Percentiles rank a stretch among this genome's conserved stretches.
Evolutionary conservation across 2,888 invertebrate genomes (phyloP).

Genomic region (Diarsia dahlii): DNA sequence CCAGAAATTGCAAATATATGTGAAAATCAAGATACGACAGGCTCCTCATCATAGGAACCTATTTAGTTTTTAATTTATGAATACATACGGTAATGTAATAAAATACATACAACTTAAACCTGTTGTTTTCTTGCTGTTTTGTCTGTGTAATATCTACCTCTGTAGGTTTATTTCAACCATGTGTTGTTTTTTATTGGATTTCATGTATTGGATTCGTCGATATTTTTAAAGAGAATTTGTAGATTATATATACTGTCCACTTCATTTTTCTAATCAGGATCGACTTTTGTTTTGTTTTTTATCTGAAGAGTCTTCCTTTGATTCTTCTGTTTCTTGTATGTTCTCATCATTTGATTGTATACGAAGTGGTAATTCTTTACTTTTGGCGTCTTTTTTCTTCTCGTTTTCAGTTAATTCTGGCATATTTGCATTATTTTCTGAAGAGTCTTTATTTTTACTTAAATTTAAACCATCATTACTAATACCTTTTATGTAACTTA

Average conservation of each 20-base stretch:
- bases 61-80: constrained; percentile 34
- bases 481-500: background rate
- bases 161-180: constrained; percentile 6
- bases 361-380: constrained; percentile 26
- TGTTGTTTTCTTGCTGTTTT: constrained; percentile 14
- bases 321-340: background rate
- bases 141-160: background rate
- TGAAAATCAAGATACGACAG: constrained; percentile 20
- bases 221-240: background rate
- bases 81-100: constrained; percentile 29
- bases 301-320: background rate
- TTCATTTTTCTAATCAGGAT: background rate
- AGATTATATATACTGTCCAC: background rate
- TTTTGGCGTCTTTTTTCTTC: background rate
- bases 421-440: background rate
- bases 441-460: background rate
- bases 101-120: constrained; percentile 32
- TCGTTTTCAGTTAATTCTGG: constrained; percentile 14
- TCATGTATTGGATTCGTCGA: background rate
- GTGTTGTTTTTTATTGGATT: background rate
- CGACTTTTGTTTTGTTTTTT: background rate
- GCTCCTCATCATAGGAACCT: constrained; percentile 13
- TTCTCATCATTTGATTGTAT: constrained; percentile 28
- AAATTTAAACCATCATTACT: constrained; percentile 2
- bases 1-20: constrained; percentile 46